Base-by-base conservation (phyloP, 2,113 vertebrate genomes). In the Cheilinus undulatus region DNA sequence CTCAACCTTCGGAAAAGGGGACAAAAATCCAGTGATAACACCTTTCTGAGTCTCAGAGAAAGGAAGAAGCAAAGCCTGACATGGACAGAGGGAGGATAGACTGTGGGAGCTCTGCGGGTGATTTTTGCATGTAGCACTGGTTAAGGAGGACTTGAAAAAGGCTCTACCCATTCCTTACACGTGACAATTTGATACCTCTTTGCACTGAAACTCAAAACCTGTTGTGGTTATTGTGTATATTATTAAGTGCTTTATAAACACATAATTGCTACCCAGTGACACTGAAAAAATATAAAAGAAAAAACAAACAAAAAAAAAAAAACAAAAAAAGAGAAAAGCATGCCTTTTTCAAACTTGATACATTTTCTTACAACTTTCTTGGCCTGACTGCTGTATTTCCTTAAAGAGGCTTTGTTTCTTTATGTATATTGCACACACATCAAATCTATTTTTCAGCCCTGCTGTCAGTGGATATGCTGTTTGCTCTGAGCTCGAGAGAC, bases 311-410 rank as follows among this genome's bases (percentile, higher is more conserved):
- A 72, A 38, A 73, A 67, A 83, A 42, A 75, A 69, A 83, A 73
- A 67, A 83, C 36, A 75, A 69, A 83, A 56, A 78, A n/a, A 78
- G 63, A 86, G 53, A 74, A 63, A 70, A 74, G 91, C 93, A 93
- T 93, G 92, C 81, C 86, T 93, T 94, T 94, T 93, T 91, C 85
- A 90, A 87, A 88, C 88, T 90, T 91, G 87, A 90, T 92, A 91
- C 86, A 63, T 94, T 94, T 93, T 92, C 62, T 93, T 91, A 80
- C 72, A 85, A 48, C 80, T 87, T 86, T 88, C 81, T 87, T 87
- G 90, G 87, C 81, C 82, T 59, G 42, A 83, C 78, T 88, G 89
- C 82, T 91, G 88, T 92, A 61, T 91, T 88, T 92, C 88, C 85
- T 88, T 78, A 57, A 81, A 86, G 88, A 93, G 92, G 93, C 92